These are phyloP conservation scores for Miichthys miiuy DNA, from an alignment of 2,797 vertebrate genomes.

Conservation along the genomic window DNA sequence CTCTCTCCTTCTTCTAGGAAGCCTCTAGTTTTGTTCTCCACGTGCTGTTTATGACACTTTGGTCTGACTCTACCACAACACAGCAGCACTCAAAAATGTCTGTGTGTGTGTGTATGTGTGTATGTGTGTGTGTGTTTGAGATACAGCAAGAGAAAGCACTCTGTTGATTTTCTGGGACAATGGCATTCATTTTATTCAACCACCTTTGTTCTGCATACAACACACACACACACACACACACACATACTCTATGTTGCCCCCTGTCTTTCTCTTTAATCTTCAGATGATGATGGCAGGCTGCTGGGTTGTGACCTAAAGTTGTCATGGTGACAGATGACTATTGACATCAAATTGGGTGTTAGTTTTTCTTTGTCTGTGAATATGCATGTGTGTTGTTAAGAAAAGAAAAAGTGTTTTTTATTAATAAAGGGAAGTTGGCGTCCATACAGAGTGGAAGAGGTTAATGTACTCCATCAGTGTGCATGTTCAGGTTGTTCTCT, in stretches of 20 bases:
- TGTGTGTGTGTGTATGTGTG: not conserved
- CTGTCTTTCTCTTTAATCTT: constrained; percentile 55
- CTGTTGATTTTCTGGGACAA: constrained; percentile 39
- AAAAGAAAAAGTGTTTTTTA: not conserved
- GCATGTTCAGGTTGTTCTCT: not conserved
- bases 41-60: constrained; percentile 66
- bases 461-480: not conserved
- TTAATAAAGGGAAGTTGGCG: no score
- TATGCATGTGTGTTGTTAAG: not conserved
- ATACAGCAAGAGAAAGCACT: constrained; percentile 58
- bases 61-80: constrained; percentile 23
- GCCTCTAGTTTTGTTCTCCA: constrained; percentile 50
- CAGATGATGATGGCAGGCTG: constrained; percentile 41
- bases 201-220: constrained; percentile 40
- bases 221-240: constrained; percentile 30
- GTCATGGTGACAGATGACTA: constrained; percentile 50
- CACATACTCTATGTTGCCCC: constrained; percentile 24
- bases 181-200: constrained; percentile 42
- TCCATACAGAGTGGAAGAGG: not conserved
- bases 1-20: constrained; percentile 17
- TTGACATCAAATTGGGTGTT: constrained; percentile 48
- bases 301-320: constrained; percentile 54
- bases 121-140: constrained; percentile 24
- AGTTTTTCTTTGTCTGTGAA: not conserved
- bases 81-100: constrained; percentile 26